phyloP scores from a whole-genome alignment of 2,113 vertebrate genomes.

The Oncorhynchus tshawytscha region DNA sequence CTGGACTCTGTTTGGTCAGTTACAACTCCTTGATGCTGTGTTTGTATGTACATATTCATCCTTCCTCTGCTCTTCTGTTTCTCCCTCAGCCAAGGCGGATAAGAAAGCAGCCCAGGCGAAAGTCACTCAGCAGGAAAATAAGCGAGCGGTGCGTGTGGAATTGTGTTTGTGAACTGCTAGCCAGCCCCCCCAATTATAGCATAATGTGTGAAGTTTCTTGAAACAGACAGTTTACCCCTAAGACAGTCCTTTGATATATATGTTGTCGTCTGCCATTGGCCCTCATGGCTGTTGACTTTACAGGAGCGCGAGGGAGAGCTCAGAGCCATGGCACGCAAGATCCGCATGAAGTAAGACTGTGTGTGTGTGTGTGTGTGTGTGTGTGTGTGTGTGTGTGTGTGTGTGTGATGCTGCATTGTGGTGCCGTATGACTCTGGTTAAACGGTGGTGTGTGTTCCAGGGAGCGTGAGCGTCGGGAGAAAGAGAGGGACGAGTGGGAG shows the following conservation, averaged over 20 bases:
- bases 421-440: slow-evolving; percentile 18
- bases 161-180: not conserved
- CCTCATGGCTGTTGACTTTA: slow-evolving; percentile 32
- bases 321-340: slow-evolving; percentile 92
- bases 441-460: slow-evolving; percentile 59
- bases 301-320: slow-evolving; percentile 93
- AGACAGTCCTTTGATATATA: no score
- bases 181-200: no score
- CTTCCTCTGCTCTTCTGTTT: not conserved
- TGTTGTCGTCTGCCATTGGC: not conserved
- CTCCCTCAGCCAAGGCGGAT: slow-evolving; percentile 85
- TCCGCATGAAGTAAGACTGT: slow-evolving; percentile 89
- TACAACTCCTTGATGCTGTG: not conserved
- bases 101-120: slow-evolving; percentile 92
- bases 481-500: slow-evolving; percentile 92
- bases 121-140: slow-evolving; percentile 88
- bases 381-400: slow-evolving; percentile 2
- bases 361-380: slow-evolving; percentile 1
- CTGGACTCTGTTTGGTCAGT: not conserved
- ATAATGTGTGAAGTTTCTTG: not conserved
- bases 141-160: slow-evolving; percentile 79
- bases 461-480: slow-evolving; percentile 88
- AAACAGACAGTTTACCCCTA: no score
- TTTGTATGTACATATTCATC: not conserved
- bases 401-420: not conserved